These are phyloP conservation scores for Jacana jacana DNA, from an alignment of 2,113 vertebrate species.

Conservation along the genomic window DNA sequence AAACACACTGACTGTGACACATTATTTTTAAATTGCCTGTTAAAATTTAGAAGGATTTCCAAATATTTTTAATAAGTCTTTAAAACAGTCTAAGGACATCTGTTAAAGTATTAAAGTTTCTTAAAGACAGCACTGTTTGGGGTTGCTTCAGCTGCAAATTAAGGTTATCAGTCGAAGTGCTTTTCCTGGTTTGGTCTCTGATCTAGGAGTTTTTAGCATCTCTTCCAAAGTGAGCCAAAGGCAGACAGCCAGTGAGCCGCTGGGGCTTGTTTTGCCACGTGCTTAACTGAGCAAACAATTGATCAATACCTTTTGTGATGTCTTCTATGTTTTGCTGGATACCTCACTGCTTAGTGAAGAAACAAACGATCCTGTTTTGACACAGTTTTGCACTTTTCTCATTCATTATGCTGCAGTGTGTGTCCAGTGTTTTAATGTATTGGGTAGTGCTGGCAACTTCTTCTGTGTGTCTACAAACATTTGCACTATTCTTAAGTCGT, in stretches of 20 bases:
- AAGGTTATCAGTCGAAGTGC: background rate
- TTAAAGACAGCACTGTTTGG: background rate
- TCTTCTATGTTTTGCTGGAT: background rate
- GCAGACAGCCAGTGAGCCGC: background rate
- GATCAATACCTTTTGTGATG: background rate
- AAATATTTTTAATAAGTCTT: background rate
- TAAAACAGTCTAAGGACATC: background rate
- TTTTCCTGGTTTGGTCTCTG: slow-evolving; percentile 9
- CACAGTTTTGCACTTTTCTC: background rate
- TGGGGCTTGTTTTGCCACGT: slow-evolving; percentile 12
- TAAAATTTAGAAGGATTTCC: background rate
- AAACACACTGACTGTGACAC: background rate
- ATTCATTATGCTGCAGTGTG: background rate
- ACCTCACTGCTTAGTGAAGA: background rate
- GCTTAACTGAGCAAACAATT: slow-evolving; percentile 19
- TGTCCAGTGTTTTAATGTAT: background rate
- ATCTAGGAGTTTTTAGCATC: slow-evolving; percentile 11
- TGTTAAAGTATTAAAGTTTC: slow-evolving; percentile 1
- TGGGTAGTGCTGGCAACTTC: background rate
- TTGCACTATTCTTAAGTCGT: background rate
- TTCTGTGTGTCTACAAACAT: background rate
- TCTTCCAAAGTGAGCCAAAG: background rate
- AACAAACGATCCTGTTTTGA: background rate
- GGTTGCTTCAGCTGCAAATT: slow-evolving; percentile 21
- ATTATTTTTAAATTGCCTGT: background rate